Evolutionary conservation across 64 coral and sea anemone genomes (phyloP).

Genomic region (Catalaphyllia jardinei): DNA sequence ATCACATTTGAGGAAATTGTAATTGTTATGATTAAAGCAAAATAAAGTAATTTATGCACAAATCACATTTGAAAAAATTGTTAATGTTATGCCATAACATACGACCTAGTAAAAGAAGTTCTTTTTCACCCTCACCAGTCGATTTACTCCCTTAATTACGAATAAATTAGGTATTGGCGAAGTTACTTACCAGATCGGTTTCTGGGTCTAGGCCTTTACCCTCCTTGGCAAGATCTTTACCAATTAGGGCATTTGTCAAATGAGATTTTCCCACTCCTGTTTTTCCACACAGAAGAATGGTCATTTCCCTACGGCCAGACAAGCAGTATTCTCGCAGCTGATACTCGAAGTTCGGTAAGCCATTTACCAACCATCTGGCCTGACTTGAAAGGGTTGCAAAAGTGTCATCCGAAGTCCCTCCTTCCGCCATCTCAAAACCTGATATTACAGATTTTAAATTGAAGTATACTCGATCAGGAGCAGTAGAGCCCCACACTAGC

Average conservation of each 20-base stretch:
- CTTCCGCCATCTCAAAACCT: constrained; percentile 32
- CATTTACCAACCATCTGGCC: neutral
- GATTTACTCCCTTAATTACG: too few relatives aligned
- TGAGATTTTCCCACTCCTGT: constrained; percentile 31
- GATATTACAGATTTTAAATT: neutral
- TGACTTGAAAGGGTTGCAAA: neutral
- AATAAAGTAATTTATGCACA: too few relatives aligned
- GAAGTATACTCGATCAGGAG: too few relatives aligned
- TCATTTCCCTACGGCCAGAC: constrained; percentile 1
- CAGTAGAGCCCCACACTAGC: neutral
- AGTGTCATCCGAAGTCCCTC: neutral
- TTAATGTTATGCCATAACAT: too few relatives aligned
- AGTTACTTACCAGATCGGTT: neutral
- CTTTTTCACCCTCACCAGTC: too few relatives aligned
- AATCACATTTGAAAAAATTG: too few relatives aligned
- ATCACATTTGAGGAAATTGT: too few relatives aligned
- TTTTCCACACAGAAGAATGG: constrained; percentile 19
- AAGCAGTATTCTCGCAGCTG: neutral
- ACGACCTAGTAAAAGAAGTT: too few relatives aligned
- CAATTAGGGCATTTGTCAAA: constrained; percentile 25
- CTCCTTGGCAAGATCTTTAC: constrained; percentile 13
- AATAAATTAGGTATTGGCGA: neutral
- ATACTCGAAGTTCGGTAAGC: neutral
- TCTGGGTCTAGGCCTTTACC: constrained; percentile 14
- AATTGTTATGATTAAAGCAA: too few relatives aligned